Percentiles rank a stretch among this genome's conserved stretches.
Evolutionary conservation across 2,113 vertebrate genomes (phyloP).

Genomic region (Crotophaga sulcirostris): DNA sequence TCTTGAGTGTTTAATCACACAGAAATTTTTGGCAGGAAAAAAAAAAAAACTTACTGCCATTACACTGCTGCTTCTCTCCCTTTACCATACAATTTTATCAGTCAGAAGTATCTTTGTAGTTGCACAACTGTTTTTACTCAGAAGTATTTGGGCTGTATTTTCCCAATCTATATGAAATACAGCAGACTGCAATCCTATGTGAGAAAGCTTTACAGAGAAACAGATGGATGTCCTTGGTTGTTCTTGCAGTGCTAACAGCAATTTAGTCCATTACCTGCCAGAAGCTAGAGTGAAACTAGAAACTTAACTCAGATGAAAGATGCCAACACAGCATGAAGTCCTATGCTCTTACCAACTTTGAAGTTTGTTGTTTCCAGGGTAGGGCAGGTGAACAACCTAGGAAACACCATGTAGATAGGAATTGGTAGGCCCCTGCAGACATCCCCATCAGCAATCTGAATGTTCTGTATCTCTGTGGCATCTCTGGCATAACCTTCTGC

Average conservation of each 20-base stretch:
- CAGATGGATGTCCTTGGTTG: not conserved
- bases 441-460: constrained; percentile 95
- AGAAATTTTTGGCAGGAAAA: not conserved
- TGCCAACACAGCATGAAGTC: rapidly evolving
- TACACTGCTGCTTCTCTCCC: not conserved
- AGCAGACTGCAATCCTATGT: not conserved
- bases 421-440: constrained; percentile 87
- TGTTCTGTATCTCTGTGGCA: constrained; percentile 97
- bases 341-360: constrained; percentile 87
- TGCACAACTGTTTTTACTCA: not conserved
- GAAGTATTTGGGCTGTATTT: not conserved
- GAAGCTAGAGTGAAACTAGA: not conserved
- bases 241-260: not conserved
- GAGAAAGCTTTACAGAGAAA: not conserved
- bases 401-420: constrained; percentile 96
- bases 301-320: rapidly evolving
- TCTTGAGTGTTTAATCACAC: not conserved
- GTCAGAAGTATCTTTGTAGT: not conserved
- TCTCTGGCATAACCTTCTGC: constrained; percentile 95
- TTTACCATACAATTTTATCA: not conserved
- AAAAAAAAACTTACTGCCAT: not conserved
- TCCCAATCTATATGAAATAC: not conserved
- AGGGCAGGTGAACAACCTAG: constrained; percentile 94
- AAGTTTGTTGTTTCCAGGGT: constrained; percentile 97
- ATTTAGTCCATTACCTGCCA: not conserved